A percentile compares a stretch with the other conserved stretches of the same genome.
Evolutionary conservation across 2,113 vertebrate species (phyloP).

Genomic region (Nycticebus coucang): DNA sequence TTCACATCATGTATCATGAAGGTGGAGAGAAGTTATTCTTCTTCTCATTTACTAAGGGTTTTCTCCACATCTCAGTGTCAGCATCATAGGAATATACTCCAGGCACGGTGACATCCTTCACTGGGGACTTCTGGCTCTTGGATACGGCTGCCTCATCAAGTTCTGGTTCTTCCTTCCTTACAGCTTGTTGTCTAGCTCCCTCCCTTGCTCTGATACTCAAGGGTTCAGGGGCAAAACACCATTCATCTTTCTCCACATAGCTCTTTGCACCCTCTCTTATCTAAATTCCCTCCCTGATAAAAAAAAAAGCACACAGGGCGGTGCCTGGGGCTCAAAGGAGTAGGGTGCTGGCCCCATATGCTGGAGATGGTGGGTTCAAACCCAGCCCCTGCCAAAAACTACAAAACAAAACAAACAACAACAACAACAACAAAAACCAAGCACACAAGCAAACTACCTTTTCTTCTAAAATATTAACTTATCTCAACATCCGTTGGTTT

Average conservation of each 20-base stretch:
- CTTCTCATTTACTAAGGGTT: background rate
- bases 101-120: background rate
- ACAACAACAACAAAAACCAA: background rate
- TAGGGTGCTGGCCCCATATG: no score
- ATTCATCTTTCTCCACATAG: background rate
- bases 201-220: background rate
- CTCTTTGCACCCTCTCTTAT: background rate
- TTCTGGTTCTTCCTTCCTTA: background rate
- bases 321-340: no score
- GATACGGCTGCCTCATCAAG: no score
- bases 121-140: background rate
- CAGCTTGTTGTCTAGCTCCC: background rate
- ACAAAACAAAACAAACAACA: no score
- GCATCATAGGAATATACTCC: background rate
- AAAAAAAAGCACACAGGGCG: background rate
- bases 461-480: background rate
- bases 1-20: background rate
- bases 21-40: background rate
- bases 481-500: background rate
- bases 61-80: background rate
- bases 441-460: background rate
- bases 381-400: no score
- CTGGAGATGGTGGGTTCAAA: no score
- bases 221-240: background rate
- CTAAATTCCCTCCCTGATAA: background rate